These are phyloP conservation scores for Oscheius sp. DNA, from an alignment of 1,140 invertebrate genomes.

Conservation along the genomic window DNA sequence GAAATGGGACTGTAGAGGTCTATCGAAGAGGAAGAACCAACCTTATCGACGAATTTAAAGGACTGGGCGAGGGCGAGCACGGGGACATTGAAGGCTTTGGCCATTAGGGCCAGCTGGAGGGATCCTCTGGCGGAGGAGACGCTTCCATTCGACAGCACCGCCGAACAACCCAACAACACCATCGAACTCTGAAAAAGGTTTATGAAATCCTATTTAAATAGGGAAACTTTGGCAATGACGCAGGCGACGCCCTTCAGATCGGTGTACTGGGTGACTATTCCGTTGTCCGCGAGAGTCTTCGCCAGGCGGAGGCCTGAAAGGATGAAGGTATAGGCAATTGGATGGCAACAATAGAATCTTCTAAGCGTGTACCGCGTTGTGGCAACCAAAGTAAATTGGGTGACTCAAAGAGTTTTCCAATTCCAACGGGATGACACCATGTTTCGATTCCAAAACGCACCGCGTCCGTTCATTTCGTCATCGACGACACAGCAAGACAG, in stretches of 20 bases:
- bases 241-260: conserved; percentile 15
- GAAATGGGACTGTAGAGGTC: neutral
- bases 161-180: conserved; percentile 38
- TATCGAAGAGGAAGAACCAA: neutral
- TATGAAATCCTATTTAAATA: neutral
- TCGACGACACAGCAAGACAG: no score
- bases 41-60: conserved; percentile 45
- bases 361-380: no score
- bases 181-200: conserved; percentile 24
- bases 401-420: no score
- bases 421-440: no score
- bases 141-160: conserved; percentile 34
- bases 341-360: no score
- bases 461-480: no score
- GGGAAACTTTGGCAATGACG: neutral
- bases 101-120: conserved; percentile 28
- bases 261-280: neutral
- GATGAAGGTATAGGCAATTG: no score
- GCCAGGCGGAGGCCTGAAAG: neutral
- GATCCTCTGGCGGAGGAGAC: conserved; percentile 28
- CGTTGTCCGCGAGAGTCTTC: conserved; percentile 2
- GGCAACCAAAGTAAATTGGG: no score
- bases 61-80: conserved; percentile 36
- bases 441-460: no score
- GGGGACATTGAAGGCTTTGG: conserved; percentile 36